Evolutionary conservation across 2,113 vertebrate species (phyloP).

Genomic region (Physeter macrocephalus): DNA sequence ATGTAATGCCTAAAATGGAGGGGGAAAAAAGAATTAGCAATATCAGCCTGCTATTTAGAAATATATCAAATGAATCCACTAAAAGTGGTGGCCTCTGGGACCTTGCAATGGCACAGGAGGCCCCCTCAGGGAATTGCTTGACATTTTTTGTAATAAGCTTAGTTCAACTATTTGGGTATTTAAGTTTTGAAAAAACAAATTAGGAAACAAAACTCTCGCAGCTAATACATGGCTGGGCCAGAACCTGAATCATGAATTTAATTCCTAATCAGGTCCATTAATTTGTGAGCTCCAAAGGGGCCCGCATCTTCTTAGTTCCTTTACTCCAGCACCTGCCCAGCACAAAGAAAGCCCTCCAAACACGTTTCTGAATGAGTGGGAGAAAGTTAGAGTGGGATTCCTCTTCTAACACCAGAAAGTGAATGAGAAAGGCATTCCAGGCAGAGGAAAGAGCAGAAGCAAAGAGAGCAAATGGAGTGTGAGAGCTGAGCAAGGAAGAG

Average conservation of each 20-base stretch:
- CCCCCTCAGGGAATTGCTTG: background rate
- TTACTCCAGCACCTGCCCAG: background rate
- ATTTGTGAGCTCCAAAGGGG: background rate
- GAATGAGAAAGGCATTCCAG: background rate
- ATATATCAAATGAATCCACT: background rate
- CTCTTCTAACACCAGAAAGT: background rate
- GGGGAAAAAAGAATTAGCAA: background rate
- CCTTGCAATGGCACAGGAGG: background rate
- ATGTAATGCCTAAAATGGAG: background rate
- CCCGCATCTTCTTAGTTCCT: background rate
- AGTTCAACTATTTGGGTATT: background rate
- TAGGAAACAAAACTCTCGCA: background rate
- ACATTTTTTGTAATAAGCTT: background rate
- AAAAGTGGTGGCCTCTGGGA: background rate
- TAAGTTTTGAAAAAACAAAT: background rate
- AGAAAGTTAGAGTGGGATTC: background rate
- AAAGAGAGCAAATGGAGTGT: background rate
- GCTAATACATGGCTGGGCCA: background rate
- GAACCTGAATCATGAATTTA: constrained; percentile 12
- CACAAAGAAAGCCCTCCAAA: background rate
- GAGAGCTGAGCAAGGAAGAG: background rate
- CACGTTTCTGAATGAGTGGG: background rate
- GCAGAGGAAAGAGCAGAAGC: background rate
- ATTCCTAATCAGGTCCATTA: background rate
- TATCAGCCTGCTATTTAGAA: background rate